These are phyloP conservation scores for Palythoa grandiflora DNA, from an alignment of 92 coral and sea anemone species.

Conservation along the genomic window DNA sequence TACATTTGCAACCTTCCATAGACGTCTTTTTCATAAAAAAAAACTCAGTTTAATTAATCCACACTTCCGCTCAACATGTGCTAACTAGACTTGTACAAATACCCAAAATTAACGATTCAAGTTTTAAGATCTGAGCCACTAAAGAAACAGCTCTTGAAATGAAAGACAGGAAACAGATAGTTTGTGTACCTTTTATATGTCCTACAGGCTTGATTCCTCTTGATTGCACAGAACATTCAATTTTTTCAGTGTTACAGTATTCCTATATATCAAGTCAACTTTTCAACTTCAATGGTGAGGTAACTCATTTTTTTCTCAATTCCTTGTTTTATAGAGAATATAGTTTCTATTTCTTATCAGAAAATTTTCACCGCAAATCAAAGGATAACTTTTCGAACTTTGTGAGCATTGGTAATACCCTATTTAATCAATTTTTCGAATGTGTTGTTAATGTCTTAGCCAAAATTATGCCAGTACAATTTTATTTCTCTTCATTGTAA, in stretches of 20 bases:
- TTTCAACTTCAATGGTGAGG: neutral
- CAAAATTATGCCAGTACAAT: neutral
- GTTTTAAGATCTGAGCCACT: conserved; percentile 39
- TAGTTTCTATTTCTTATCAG: too few species aligned
- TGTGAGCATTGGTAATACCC: neutral
- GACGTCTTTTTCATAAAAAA: neutral
- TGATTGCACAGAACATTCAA: neutral
- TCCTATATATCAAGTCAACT: neutral
- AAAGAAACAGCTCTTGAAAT: conserved; percentile 31
- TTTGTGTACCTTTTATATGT: conserved; percentile 8
- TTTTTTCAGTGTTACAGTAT: neutral
- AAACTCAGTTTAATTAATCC: conserved; percentile 30
- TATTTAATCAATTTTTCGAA: too few species aligned
- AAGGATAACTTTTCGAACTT: neutral
- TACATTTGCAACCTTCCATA: neutral
- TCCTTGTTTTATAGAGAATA: neutral
- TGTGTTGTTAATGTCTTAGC: neutral
- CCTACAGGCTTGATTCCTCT: conserved; percentile 3
- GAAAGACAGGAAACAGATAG: conserved; percentile 16
- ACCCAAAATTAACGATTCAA: conserved; percentile 33
- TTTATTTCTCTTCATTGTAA: neutral
- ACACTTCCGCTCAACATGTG: conserved; percentile 37
- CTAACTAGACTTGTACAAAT: conserved; percentile 48
- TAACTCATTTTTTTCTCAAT: neutral
- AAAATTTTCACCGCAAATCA: too few species aligned